These are phyloP conservation scores for Trypoxylus dichotomus DNA, from an alignment of 1,140 invertebrate species.

Conservation along the genomic window DNA sequence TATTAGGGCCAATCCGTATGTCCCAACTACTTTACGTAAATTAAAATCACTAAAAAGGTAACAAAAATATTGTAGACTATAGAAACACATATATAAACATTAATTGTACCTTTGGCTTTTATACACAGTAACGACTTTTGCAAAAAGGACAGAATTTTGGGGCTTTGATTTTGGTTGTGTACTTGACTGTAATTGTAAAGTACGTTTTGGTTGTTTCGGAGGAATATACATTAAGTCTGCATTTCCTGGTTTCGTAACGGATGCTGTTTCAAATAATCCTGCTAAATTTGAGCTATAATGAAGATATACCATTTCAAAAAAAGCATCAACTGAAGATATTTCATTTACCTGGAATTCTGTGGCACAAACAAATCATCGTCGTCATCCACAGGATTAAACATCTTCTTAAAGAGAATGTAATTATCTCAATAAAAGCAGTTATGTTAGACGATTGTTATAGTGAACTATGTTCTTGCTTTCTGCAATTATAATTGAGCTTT, in stretches of 20 bases:
- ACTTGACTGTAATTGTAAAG: background rate
- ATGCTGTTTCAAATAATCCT: conserved; percentile 36
- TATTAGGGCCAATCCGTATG: conserved; percentile 41
- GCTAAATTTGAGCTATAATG: conserved; percentile 40
- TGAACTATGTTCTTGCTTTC: no score
- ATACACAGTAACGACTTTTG: conserved; percentile 38
- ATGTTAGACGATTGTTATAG: no score
- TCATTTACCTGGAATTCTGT: conserved; percentile 18
- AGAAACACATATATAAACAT: conserved; percentile 3
- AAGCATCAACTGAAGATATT: background rate
- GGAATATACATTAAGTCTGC: conserved; percentile 40
- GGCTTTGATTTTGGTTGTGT: conserved; percentile 29
- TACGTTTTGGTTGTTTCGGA: conserved; percentile 41
- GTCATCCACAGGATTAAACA: conserved; percentile 1
- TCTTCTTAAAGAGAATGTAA: background rate
- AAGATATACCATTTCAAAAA: conserved; percentile 1
- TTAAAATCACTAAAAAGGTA: conserved; percentile 35
- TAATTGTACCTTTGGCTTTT: conserved; percentile 38
- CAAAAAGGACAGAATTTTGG: conserved; percentile 33
- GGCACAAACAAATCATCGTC: conserved; percentile 30
- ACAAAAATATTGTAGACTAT: background rate
- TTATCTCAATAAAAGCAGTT: no score
- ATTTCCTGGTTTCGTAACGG: conserved; percentile 6
- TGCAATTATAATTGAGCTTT: no score
- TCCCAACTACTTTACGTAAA: conserved; percentile 34